Conservation (phyloP, 2,113 vertebrate genomes). For the Malurus cyaneus region DNA sequence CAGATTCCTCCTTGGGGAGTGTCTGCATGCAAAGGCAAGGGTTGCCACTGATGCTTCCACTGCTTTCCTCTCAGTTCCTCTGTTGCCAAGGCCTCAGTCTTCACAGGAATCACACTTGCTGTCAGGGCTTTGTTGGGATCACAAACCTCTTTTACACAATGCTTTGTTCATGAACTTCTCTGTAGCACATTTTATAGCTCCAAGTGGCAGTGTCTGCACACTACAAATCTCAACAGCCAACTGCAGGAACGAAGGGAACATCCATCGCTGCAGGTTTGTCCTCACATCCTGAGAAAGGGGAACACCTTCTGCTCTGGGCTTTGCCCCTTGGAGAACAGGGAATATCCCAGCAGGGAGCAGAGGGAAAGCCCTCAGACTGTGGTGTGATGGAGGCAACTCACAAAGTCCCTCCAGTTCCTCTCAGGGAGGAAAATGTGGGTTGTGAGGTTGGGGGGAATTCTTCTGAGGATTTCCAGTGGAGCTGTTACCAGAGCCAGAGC, state of each 20-base stretch:
- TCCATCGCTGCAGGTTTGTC: neutral
- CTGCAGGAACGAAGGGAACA: neutral
- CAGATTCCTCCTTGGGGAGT: accelerated
- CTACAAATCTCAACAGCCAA: neutral
- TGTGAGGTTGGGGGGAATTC: neutral
- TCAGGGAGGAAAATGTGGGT: accelerated
- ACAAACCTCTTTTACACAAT: neutral
- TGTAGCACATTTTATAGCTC: neutral
- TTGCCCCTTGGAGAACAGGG: accelerated
- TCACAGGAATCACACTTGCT: neutral
- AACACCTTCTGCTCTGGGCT: neutral
- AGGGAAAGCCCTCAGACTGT: neutral
- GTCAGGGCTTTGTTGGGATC: neutral
- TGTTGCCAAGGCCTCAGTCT: neutral
- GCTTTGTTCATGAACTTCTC: neutral
- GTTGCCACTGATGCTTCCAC: neutral
- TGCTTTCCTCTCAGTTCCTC: neutral
- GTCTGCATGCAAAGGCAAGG: neutral
- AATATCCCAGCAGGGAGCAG: accelerated
- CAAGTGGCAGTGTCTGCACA: neutral
- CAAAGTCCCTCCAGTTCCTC: neutral
- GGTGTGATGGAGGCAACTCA: accelerated
- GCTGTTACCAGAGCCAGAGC: neutral
- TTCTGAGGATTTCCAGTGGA: neutral
- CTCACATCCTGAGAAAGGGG: neutral